These are phyloP conservation scores for Eumeta japonica DNA, from an alignment of 1,140 invertebrate genomes.

Conservation along the genomic window DNA sequence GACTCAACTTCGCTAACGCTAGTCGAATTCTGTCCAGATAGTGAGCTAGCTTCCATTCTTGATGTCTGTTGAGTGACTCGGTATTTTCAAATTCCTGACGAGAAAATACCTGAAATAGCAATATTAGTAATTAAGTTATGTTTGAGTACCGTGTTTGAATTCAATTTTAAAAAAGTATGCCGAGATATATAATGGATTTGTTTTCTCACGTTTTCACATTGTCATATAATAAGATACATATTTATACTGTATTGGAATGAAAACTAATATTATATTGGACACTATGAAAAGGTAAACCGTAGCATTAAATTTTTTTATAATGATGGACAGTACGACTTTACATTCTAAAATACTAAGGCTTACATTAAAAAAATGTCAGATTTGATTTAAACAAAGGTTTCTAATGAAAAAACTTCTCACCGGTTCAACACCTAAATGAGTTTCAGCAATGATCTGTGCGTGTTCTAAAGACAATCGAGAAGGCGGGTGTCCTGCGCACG, in stretches of 20 bases:
- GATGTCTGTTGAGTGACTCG: conserved; percentile 43
- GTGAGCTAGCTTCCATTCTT: conserved; percentile 56
- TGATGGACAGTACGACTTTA: no score
- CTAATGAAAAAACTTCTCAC: no score
- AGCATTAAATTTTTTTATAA: no score
- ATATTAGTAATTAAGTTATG: conserved; percentile 8
- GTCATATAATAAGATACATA: conserved; percentile 4
- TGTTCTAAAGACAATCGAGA: conserved; percentile 53
- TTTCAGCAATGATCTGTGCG: conserved; percentile 58
- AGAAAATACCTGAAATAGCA: conserved; percentile 59
- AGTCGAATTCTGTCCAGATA: conserved; percentile 50
- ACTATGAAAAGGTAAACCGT: no score
- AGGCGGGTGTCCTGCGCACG: conserved; percentile 57
- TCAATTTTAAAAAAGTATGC: no score
- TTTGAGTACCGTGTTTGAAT: no score
- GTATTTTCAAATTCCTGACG: conserved; percentile 51
- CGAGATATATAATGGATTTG: no score
- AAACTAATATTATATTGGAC: no score
- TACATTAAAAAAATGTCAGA: no score
- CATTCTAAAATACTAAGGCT: no score
- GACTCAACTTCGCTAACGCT: conserved; percentile 44
- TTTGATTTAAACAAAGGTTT: no score
- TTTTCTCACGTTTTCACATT: no score
- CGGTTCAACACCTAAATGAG: conserved; percentile 59
- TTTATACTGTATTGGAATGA: not conserved